Base-by-base conservation (phyloP, 2,797 vertebrate genomes). In the Amphiprion clarkii region DNA sequence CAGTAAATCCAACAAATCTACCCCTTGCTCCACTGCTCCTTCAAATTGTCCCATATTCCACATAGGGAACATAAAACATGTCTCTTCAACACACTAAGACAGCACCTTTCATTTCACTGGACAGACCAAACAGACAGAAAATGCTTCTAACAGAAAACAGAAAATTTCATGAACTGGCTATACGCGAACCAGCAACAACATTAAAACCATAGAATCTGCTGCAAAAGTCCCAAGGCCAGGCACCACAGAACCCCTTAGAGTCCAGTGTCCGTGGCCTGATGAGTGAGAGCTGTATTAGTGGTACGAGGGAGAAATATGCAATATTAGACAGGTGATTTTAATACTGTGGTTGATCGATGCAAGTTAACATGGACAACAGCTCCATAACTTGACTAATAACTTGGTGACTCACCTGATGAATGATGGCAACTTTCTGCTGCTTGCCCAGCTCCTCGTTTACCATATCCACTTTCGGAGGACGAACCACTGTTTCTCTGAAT, bases 381-480 rank as follows among this genome's bases (percentile, higher is more conserved):
- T 57, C 8, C 33, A 36, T 36, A 36, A 36, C 33, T 36, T 9
- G 33, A 36, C 33, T 46, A 46, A 19, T 46, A 19, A 19, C 3
- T 36, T 1, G 27, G 1, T 19, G 23, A 79, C 94, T 96, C 4
- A 95, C 92, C 92, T 97, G 97, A 74, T 97, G 97, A 80, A 98
- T 98, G 66, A 99, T 95, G 0, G 97, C 96, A 1, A 98, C 92
- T 88, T 99, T 99, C 36, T 99, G 98, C 76, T 99, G 98, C 72
- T 77, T 96, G 44, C 98, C 97, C 62, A 99, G 94, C 2, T 99
- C 98, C 90, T 99, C 97, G 9, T 99, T 99, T 71, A 99, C 98
- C 98, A 99, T 99, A 85, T 99, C 98, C 0, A 99, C 94, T 90
- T 96, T 98, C 0, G 98, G 98, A 39, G 97, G 96, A 19, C 96